These are phyloP conservation scores for Raja brachyura DNA, from an alignment of 2,113 vertebrate genomes.

Conservation along the genomic window DNA sequence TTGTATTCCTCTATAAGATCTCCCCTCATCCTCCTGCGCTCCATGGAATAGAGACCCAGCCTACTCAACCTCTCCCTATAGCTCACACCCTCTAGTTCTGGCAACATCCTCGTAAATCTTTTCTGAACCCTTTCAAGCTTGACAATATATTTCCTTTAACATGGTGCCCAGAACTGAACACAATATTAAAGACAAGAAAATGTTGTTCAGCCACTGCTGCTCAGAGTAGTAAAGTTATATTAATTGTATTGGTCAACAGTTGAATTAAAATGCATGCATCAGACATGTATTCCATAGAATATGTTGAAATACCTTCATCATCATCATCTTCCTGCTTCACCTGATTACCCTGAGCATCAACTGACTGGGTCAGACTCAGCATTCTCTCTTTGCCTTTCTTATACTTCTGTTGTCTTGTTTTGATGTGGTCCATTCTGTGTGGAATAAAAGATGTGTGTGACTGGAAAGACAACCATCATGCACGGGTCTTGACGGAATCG, in stretches of 20 bases:
- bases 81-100: no score
- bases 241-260: neutral
- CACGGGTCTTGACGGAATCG: neutral
- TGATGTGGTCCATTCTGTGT: conserved; percentile 94
- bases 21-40: no score
- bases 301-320: conserved; percentile 66
- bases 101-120: no score
- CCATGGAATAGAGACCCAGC: no score
- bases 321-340: conserved; percentile 65
- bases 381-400: conserved; percentile 95
- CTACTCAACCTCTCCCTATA: no score
- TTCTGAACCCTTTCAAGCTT: no score
- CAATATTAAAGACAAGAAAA: neutral
- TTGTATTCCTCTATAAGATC: no score
- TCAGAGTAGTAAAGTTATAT: neutral
- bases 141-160: no score
- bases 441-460: conserved; percentile 41
- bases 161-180: no score
- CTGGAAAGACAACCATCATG: no score
- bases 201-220: no score
- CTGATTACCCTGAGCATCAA: conserved; percentile 60
- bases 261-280: neutral
- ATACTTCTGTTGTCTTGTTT: conserved; percentile 92
- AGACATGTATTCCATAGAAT: neutral
- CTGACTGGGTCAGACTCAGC: conserved; percentile 79